Evolutionary conservation across 1,140 invertebrate genomes (phyloP).

Genomic region (Xylocopa sonorina): DNA sequence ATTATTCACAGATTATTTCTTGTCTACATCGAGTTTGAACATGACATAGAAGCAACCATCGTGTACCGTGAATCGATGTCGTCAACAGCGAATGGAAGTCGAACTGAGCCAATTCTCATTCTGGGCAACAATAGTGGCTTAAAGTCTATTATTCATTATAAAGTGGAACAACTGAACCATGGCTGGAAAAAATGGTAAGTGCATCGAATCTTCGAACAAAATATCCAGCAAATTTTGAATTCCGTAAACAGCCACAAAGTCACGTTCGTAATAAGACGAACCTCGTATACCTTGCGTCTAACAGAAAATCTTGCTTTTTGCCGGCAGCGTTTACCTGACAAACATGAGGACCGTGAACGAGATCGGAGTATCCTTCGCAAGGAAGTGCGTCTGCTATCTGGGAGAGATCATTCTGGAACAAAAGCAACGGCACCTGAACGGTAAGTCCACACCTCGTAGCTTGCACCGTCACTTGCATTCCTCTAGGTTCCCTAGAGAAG

Average conservation of each 20-base stretch:
- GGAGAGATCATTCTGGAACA: conserved; percentile 74
- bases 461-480: conserved; percentile 48
- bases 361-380: conserved; percentile 71
- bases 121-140: conserved; percentile 68
- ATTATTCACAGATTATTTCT: conserved; percentile 73
- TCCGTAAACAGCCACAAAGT: neutral
- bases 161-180: conserved; percentile 57
- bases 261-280: neutral
- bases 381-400: conserved; percentile 68
- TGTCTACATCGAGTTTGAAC: conserved; percentile 69
- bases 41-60: conserved; percentile 71
- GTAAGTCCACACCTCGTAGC: conserved; percentile 40
- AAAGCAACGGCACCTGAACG: conserved; percentile 28
- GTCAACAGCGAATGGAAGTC: neutral
- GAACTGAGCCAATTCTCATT: conserved; percentile 67
- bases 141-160: conserved; percentile 58
- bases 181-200: conserved; percentile 76
- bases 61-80: conserved; percentile 62
- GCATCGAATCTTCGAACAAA: neutral
- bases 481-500: conserved; percentile 27
- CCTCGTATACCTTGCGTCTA: no score
- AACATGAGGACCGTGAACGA: conserved; percentile 72
- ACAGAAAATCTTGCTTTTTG: conserved; percentile 19
- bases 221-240: neutral
- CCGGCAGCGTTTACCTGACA: conserved; percentile 69